Conservation (phyloP, 2,797 vertebrate species). For the Dallia pectoralis region DNA sequence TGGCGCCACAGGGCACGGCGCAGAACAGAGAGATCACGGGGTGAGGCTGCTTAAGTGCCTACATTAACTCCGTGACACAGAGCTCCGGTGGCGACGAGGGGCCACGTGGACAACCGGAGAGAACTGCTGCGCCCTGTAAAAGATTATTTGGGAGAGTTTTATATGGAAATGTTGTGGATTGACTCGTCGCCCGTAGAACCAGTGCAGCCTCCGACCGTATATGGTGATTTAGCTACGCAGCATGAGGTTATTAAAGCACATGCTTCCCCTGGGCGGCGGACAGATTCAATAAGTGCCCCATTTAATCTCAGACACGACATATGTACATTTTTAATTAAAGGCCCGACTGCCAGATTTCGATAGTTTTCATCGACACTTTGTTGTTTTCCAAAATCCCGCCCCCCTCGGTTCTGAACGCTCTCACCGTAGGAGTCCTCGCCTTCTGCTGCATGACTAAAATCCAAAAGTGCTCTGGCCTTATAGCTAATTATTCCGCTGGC, state of each 20-base stretch:
- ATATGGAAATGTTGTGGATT: not conserved
- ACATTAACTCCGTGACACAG: slow-evolving; percentile 12
- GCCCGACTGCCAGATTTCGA: slow-evolving; percentile 55
- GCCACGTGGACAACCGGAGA: slow-evolving; percentile 11
- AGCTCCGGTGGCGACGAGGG: slow-evolving; percentile 14
- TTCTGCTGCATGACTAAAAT: slow-evolving; percentile 74
- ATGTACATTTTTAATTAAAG: slow-evolving; percentile 76
- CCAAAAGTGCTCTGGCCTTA: slow-evolving; percentile 69
- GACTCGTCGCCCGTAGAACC: not conserved
- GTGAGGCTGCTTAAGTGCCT: slow-evolving; percentile 37
- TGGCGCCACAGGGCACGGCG: slow-evolving; percentile 33
- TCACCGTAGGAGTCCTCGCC: slow-evolving; percentile 62
- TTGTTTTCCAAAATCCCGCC: slow-evolving; percentile 27
- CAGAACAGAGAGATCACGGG: slow-evolving; percentile 41
- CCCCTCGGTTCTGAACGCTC: slow-evolving; percentile 61
- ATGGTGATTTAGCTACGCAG: slow-evolving; percentile 22
- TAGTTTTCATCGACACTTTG: slow-evolving; percentile 58
- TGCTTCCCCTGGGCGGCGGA: slow-evolving; percentile 44
- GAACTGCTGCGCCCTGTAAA: slow-evolving; percentile 18
- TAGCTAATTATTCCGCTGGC: slow-evolving; percentile 74
- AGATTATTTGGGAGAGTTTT: slow-evolving; percentile 9
- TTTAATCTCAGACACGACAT: slow-evolving; percentile 75
- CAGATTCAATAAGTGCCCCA: slow-evolving; percentile 64
- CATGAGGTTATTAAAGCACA: slow-evolving; percentile 32
- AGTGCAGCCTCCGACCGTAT: not conserved